A percentile compares a stretch with the other conserved stretches of the same genome.
Evolutionary conservation across 1,140 invertebrate species (phyloP).

Genomic region (Papilio dardanus): DNA sequence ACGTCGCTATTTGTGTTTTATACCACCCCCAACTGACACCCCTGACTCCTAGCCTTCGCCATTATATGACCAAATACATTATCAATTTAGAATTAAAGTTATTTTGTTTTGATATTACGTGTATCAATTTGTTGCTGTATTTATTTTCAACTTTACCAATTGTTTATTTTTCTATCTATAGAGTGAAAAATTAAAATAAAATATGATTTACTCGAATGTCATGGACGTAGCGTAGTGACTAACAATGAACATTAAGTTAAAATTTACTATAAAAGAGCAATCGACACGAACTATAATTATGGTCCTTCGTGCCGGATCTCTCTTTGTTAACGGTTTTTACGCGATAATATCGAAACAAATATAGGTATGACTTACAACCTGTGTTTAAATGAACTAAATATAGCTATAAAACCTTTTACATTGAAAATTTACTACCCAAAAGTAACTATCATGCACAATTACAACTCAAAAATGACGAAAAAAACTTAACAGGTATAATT

Average conservation of each 20-base stretch:
- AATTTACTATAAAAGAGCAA: not conserved
- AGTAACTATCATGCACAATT: not conserved
- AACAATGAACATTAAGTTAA: not conserved
- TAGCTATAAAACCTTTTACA: not conserved
- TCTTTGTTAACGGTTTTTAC: slow-evolving; percentile 8
- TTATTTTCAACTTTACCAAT: no score
- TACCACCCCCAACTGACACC: not conserved
- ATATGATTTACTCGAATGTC: no score
- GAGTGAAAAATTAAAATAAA: no score
- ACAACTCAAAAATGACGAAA: not conserved
- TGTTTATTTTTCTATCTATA: no score
- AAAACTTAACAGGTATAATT: not conserved
- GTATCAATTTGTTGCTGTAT: no score
- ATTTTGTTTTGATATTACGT: not conserved
- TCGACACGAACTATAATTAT: slow-evolving; percentile 12
- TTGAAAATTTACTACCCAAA: not conserved
- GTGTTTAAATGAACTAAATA: not conserved
- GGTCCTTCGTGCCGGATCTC: slow-evolving; percentile 9
- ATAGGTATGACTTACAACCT: slow-evolving; percentile 1
- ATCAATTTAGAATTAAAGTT: not conserved
- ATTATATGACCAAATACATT: not conserved
- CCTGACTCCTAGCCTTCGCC: not conserved
- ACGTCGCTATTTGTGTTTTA: not conserved
- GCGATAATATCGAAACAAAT: slow-evolving; percentile 4
- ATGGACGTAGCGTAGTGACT: not conserved